Base-by-base conservation (phyloP, 2,113 vertebrate genomes). In the Orientallactaga bullata region DNA sequence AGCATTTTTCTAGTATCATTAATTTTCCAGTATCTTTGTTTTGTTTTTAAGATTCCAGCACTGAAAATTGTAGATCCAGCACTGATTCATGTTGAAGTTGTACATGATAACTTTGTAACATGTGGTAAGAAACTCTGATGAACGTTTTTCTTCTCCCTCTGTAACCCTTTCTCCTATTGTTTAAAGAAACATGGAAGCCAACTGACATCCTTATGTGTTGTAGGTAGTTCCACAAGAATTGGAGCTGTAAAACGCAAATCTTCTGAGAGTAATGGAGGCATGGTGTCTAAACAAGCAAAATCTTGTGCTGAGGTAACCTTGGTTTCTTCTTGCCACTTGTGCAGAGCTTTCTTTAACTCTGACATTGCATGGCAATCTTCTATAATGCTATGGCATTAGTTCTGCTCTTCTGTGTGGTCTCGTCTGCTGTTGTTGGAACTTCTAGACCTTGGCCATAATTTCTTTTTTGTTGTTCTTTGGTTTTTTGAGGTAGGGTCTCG, bases 41-140 rank as follows among this genome's bases (percentile, higher is more conserved):
- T 80, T 93, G n/a, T 96, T 90, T 97, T 97, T 88, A 98, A 98
- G 98, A 98, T 98, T 95, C 98, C 98, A 89, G 98, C 98, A 95
- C 98, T 98, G 96, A 98, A 98, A 97, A 98, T 98, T 90, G 98
- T 98, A 0, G 98, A 98, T 94, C 98, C 98, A 13, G 98, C 98
- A 58, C 95, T 98, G 93, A 98, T 98, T 97, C 98, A 98, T 4
- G 98, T 98, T 84, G 97, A 98, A 97, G 98, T 98, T 89, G 97
- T 98, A 32, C 98, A 98, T 65, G 98, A 98, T 94, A 98, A 97
- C 80, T 96, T 97, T 88, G 97, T 97, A 72, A 97, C 97, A 78
- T 98, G 97, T 94, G 98, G 98, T 98, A 98, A 98, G 98, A 93
- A 35, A 92, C 0, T 0, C 9, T 93, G 37, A 73, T 87, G 87